Conservation (phyloP, 2,888 invertebrate species). For the Andrena marginata region DNA sequence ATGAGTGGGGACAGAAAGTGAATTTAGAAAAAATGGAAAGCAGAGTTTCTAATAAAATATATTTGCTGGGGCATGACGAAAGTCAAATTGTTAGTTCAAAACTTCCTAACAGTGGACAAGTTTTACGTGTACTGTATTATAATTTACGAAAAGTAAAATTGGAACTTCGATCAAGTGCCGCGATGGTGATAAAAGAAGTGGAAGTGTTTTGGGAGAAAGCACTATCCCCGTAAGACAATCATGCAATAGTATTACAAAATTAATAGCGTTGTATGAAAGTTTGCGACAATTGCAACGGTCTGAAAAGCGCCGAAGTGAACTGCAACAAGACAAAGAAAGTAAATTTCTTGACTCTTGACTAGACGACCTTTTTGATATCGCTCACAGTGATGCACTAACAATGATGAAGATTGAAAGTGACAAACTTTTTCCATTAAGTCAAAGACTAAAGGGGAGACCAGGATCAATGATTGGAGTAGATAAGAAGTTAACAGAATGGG, state of each 20-base stretch:
- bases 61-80: conserved; percentile 3
- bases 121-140: conserved; percentile 9
- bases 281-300: too few species aligned
- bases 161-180: neutral
- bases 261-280: too few species aligned
- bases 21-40: neutral
- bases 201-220: too few species aligned
- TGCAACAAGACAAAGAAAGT: too few species aligned
- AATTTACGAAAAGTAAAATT: conserved; percentile 23
- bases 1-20: too few species aligned
- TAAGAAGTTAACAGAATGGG: neutral
- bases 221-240: too few species aligned
- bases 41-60: neutral
- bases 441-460: neutral
- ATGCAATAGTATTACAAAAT: too few species aligned
- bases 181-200: too few species aligned
- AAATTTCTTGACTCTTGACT: too few species aligned
- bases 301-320: too few species aligned
- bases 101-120: conserved; percentile 8
- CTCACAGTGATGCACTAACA: neutral
- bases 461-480: conserved; percentile 3
- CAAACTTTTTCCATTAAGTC: neutral
- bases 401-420: neutral
- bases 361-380: too few species aligned
- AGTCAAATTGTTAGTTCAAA: conserved; percentile 13